Base-by-base conservation (phyloP, 2,797 vertebrate species). In the Sebastes matsubarae region DNA sequence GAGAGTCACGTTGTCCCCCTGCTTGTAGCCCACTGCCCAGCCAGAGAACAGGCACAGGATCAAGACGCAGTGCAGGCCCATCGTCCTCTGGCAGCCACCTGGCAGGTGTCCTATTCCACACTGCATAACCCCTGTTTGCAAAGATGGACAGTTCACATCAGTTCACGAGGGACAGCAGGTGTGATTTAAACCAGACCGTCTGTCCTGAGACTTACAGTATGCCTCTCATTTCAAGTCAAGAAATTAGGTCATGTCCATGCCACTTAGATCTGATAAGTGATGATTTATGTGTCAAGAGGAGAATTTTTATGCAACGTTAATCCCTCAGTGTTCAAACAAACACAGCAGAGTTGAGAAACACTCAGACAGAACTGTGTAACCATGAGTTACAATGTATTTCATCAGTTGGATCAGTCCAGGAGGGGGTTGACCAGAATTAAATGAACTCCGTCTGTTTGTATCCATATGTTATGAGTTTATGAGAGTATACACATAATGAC, bases 1-100 rank as follows among this genome's bases (percentile, higher is more conserved):
- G 1, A 99, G 93, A 84, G 96, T 94, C 66, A 99, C 97, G 1
- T 95, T 94, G 72, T 97, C 96, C 10, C 97, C 97, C 14, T 83
- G 82, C 81, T 97, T 96, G 89, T 96, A 98, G 86, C 92, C 95
- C 55, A 88, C 87, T 25, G 94, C 90, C 70, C 92, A 95, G 81
- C 94, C 88, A 6, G 94, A 90, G 76, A 95, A 75, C 46, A 95
- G 81, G 72, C 90, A 85, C 79, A 94, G 83, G 78, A 92, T 74
- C 88, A 94, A 82, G 83, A 94, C 52, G 85, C 86, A 82, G 84
- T 72, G 86, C 80, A 89, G 88, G 25, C 64, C 78, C 93, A 94
- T 90, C 71, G 63, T 91, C 83, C 82, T 85, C 87, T 79, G 87
- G 79, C 77, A 83, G 89, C 88, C 80, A 57, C 85, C 79, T 50